phyloP scores from a whole-genome alignment of 1,140 invertebrate species.

The Drosophila punjabiensis region DNA sequence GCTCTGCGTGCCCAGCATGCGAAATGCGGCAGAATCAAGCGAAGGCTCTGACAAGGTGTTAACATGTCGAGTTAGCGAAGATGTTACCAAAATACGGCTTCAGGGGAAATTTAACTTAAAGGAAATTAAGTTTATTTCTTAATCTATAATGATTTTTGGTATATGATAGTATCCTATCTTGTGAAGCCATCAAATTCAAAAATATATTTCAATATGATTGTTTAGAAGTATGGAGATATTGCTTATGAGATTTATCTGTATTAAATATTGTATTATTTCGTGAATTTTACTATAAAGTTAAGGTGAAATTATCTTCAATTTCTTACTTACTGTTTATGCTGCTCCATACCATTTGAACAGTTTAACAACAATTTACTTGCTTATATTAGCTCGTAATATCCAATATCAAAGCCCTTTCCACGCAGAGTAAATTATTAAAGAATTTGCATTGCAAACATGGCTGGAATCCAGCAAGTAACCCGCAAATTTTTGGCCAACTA shows the following conservation, averaged over 20 bases:
- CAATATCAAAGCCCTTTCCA: neutral
- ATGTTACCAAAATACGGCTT: slow-evolving; percentile 33
- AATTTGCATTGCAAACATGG: slow-evolving; percentile 17
- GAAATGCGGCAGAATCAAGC: slow-evolving; percentile 68
- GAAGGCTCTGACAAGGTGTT: slow-evolving; percentile 59
- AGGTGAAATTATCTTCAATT: no score
- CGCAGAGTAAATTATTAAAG: neutral
- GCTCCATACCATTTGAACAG: no score
- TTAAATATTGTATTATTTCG: no score
- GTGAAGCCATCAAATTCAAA: no score
- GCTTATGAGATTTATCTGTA: no score
- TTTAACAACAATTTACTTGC: neutral
- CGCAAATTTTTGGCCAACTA: neutral
- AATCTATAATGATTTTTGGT: neutral
- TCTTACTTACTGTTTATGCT: no score
- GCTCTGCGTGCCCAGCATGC: slow-evolving; percentile 66
- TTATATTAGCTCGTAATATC: neutral
- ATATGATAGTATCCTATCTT: neutral
- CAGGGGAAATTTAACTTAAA: neutral
- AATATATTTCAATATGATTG: no score
- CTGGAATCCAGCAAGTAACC: neutral
- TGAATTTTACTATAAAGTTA: no score
- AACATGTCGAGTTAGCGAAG: slow-evolving; percentile 62
- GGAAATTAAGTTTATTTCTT: slow-evolving; percentile 2
- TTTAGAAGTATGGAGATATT: no score